These are phyloP conservation scores for Amphilophus citrinellus DNA, from an alignment of 2,113 vertebrate species.

Conservation along the genomic window DNA sequence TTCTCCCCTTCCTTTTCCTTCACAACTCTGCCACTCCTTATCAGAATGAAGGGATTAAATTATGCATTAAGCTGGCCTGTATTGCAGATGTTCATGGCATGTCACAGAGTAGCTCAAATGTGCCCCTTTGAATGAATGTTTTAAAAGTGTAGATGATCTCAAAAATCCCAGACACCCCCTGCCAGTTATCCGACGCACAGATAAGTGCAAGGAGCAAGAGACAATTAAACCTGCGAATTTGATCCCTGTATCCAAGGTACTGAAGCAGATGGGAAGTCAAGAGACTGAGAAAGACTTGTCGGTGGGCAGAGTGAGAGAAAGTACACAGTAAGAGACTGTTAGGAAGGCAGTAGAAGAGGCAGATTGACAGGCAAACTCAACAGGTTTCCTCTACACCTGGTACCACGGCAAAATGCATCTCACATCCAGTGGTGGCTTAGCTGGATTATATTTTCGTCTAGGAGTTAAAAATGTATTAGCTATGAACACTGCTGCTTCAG, in stretches of 20 bases:
- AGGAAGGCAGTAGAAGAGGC: not conserved
- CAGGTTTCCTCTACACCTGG: slow-evolving; percentile 35
- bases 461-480: not conserved
- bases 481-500: not conserved
- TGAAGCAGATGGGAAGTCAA: not conserved
- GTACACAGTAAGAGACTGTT: not conserved
- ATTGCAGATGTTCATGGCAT: slow-evolving; percentile 35
- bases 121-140: slow-evolving; percentile 41
- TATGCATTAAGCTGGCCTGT: slow-evolving; percentile 43
- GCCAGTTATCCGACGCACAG: slow-evolving; percentile 11
- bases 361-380: slow-evolving; percentile 34
- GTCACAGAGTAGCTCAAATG: slow-evolving; percentile 44
- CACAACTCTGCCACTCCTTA: slow-evolving; percentile 33
- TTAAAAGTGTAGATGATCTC: slow-evolving; percentile 42
- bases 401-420: slow-evolving; percentile 14
- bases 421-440: slow-evolving; percentile 17
- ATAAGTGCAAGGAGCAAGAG: slow-evolving; percentile 48
- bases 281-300: not conserved
- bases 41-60: slow-evolving; percentile 63
- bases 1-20: not conserved
- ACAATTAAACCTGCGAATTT: slow-evolving; percentile 61
- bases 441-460: slow-evolving; percentile 21
- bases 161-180: slow-evolving; percentile 43
- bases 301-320: not conserved
- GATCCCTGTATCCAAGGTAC: slow-evolving; percentile 27